Conservation (phyloP, 2,113 vertebrate genomes). For the Pampusana beccarii region DNA sequence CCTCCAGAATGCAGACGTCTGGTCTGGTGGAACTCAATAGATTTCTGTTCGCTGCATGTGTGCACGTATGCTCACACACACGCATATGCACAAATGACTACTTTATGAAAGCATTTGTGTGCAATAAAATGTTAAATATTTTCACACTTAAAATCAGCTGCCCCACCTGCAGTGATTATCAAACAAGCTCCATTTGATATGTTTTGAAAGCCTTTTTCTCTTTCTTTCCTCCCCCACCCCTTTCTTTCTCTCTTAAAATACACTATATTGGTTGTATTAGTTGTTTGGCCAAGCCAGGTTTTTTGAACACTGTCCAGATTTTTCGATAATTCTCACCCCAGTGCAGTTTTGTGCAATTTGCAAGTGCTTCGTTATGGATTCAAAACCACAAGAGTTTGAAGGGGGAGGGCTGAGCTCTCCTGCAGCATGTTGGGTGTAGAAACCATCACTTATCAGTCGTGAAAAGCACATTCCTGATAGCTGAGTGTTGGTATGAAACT, state of each 20-base stretch:
- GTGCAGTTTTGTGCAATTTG: background rate
- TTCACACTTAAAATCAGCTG: conserved; percentile 62
- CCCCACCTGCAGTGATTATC: background rate
- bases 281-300: background rate
- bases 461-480: conserved; percentile 51
- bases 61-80: background rate
- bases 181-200: background rate
- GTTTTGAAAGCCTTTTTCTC: conserved; percentile 26
- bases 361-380: background rate
- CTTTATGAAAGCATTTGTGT: conserved; percentile 55
- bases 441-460: conserved; percentile 41
- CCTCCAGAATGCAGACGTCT: conserved; percentile 82
- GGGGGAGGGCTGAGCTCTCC: background rate
- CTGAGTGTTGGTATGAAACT: conserved; percentile 31
- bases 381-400: background rate
- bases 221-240: background rate
- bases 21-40: conserved; percentile 78
- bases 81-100: background rate
- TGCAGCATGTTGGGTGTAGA: background rate
- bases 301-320: background rate
- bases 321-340: background rate
- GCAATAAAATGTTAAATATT: conserved; percentile 68
- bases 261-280: background rate
- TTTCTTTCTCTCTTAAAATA: background rate
- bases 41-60: conserved; percentile 72